Percentiles rank a stretch among this genome's conserved stretches.
Conservation (phyloP, 2,113 vertebrate species). For the Vidua chalybeata region DNA sequence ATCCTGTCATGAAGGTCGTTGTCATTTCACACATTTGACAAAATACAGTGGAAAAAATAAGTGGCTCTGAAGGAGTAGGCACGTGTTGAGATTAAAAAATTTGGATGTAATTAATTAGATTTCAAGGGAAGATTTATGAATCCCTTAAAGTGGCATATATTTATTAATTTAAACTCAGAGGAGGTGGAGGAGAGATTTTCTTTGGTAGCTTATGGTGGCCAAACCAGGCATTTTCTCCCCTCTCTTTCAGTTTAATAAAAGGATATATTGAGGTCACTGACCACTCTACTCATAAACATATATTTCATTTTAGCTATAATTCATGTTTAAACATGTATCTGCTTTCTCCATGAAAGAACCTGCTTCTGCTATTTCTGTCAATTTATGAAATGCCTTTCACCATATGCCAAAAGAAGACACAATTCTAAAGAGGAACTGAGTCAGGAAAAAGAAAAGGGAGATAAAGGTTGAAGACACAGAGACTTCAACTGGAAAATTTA, state of each 20-base stretch:
- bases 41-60: neutral
- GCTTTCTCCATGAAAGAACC: neutral
- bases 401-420: neutral
- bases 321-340: neutral
- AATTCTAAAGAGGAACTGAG: neutral
- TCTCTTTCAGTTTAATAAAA: neutral
- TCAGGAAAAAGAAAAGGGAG: neutral
- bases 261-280: neutral
- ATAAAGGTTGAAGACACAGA: neutral
- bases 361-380: neutral
- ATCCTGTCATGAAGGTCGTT: neutral
- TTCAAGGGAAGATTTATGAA: neutral
- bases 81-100: neutral
- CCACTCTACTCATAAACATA: neutral
- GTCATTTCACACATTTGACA: neutral
- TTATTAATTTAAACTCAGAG: neutral
- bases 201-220: neutral
- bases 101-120: neutral
- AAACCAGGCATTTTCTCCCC: neutral
- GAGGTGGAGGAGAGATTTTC: neutral
- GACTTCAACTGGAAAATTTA: neutral
- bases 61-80: neutral
- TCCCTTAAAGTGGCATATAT: neutral
- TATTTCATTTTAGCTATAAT: conserved; percentile 22
- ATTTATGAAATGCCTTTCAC: conserved; percentile 27